Evolutionary conservation across 2,797 vertebrate genomes (phyloP), one percentile per base, ranked within the genome.

Genomic region (Platalea minor): DNA sequence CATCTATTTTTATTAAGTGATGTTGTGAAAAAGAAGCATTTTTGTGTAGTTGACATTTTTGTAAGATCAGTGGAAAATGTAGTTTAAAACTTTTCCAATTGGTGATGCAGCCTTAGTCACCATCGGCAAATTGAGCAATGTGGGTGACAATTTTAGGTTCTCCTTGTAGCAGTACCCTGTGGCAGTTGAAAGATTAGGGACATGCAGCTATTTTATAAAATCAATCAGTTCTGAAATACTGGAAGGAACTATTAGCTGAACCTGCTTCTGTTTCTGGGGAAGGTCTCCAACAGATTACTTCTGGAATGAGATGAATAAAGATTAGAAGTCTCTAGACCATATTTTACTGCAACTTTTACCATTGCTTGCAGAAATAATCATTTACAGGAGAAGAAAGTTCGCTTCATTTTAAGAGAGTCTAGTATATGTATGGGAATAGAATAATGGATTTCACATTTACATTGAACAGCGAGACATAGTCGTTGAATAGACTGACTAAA

Each of bases 231-330:
- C 61, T 6, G 7, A 91, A 93, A 68, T 90, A 86, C 4, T 83
- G 28, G 57, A 89, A 96, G 41, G 17, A 78, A n/a, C 31, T 77
- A 39, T 69, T 85, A 93, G 29, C 67, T 54, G 53, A 89, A 69
- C 21, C 13, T 70, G 6, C 23, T 80, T 88, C 50, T 84, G 6
- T 26, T 87, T 91, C 76, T 81, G 61, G 17, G 43, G 26, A 70
- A 68, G 21, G 10, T 72, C 23, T 94, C 20, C 35, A 87, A 69
- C 21, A 81, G 12, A 78, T 72, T 78, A 28, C 18, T 72, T 94
- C 60, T 84, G 16, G n/a, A 88, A 73, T 50, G 33, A 93, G 48
- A 64, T 70, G n/a, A 86, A 91, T 60, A 86, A 90, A 88, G n/a
- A 64, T 67, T 75, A 68, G 31, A 81, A 90, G 20, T 65, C n/a